Evolutionary conservation across 2,888 invertebrate species (phyloP), one percentile per base, ranked within the genome.

Genomic region (Tiliacea aurago): DNA sequence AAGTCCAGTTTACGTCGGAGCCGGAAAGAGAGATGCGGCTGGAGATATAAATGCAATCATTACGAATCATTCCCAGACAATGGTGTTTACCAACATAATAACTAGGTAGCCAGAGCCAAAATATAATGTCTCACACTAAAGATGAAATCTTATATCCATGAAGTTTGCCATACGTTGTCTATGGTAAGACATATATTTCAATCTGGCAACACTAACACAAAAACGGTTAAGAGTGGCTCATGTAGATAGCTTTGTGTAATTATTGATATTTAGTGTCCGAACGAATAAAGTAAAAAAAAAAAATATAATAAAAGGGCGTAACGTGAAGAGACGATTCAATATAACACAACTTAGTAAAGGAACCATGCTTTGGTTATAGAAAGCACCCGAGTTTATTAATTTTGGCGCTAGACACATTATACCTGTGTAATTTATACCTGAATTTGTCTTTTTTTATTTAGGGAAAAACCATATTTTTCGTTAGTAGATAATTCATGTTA

Each of bases 171-270:
- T 86, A 72, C 20, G n/a, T 83, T 80, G 83, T 83, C 84, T 84
- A 84, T 80, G 84, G 78, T 64, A 67, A 62, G 83, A 69, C 80
- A 77, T 78, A 74, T 86, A 81, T 83, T 86, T 84, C 64, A 85
- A 81, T 67, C 88, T 92, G 91, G 90, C 90, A 90, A 90, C 89
- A 90, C 86, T 78, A 87, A 84, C 85, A 82, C 85, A 84, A 88
- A 89, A 90, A 89, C 92, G 90, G 91, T 90, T 87, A 90, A 90
- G 91, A 92, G 93, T 93, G 95, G 95, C 95, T 96, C 96, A 93
- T 96, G 96, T 96, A 96, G 96, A 96, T 96, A 96, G 96, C 96
- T 96, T 95, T 93, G 95, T 95, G 95, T 95, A 94, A 95, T 95
- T 95, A 94, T 94, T 94, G 93, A 94, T 95, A 94, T 95, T 94